These are phyloP conservation scores for Nyleta sp. DNA, from an alignment of 2,888 invertebrate genomes.

Conservation along the genomic window DNA sequence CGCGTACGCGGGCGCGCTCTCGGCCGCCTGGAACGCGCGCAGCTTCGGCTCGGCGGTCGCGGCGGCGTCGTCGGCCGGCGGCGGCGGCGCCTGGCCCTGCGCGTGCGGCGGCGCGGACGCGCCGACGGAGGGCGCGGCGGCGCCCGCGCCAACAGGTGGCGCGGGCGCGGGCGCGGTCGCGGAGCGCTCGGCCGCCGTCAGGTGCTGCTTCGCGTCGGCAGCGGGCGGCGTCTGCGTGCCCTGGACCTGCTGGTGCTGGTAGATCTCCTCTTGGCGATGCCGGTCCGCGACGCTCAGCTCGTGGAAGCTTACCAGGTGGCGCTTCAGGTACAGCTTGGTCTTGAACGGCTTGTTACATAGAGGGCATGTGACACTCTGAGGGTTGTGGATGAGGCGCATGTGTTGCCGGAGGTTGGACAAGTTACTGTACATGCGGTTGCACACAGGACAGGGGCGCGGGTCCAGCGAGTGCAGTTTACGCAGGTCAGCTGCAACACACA, in stretches of 20 bases:
- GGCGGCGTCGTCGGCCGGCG: slow-evolving; percentile 53
- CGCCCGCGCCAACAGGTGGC: slow-evolving; percentile 49
- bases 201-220: slow-evolving; percentile 53
- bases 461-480: slow-evolving; percentile 84
- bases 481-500: slow-evolving; percentile 83
- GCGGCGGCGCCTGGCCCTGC: slow-evolving; percentile 24
- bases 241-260: slow-evolving; percentile 79
- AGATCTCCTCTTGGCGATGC: slow-evolving; percentile 81
- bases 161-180: slow-evolving; percentile 43
- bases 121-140: slow-evolving; percentile 43
- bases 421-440: slow-evolving; percentile 87
- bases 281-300: slow-evolving; percentile 81
- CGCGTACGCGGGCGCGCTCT: slow-evolving; percentile 68
- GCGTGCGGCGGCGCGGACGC: slow-evolving; percentile 52
- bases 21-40: slow-evolving; percentile 75
- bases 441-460: slow-evolving; percentile 86
- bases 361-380: slow-evolving; percentile 85
- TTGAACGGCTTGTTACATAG: slow-evolving; percentile 86
- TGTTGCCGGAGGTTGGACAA: slow-evolving; percentile 87
- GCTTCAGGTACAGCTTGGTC: slow-evolving; percentile 86
- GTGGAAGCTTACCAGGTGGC: slow-evolving; percentile 85
- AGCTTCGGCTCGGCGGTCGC: slow-evolving; percentile 71
- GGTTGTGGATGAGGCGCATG: slow-evolving; percentile 87
- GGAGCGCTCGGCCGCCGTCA: slow-evolving; percentile 40
- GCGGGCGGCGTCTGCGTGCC: slow-evolving; percentile 63